A percentile compares a stretch with the other conserved stretches of the same genome.
These are phyloP conservation scores for Zaprionus bogoriensis DNA, from an alignment of 2,888 invertebrate species.

Conservation along the genomic window DNA sequence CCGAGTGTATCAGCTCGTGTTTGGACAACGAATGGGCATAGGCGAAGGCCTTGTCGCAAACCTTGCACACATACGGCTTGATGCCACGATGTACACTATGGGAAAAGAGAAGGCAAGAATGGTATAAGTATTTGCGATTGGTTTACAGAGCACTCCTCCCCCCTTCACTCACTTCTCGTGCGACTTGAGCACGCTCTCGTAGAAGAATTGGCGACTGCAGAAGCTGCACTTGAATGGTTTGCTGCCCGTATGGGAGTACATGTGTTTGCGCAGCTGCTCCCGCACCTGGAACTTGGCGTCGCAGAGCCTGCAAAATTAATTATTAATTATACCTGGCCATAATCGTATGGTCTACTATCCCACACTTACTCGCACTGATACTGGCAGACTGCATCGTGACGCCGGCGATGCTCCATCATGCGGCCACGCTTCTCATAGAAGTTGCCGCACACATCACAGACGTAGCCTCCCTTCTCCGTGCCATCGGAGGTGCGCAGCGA, in stretches of 20 bases:
- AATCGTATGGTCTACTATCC: not conserved
- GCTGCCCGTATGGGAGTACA: constrained; percentile 79
- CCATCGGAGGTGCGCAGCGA: constrained; percentile 58
- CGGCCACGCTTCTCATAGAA: constrained; percentile 79
- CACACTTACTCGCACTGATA: constrained; percentile 80
- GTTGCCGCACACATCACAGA: constrained; percentile 81
- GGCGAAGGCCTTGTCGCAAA: constrained; percentile 77
- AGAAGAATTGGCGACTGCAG: constrained; percentile 80
- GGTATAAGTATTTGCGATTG: not conserved
- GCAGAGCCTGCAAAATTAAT: constrained; percentile 66
- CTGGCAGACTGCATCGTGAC: constrained; percentile 72
- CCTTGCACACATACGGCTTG: constrained; percentile 79
- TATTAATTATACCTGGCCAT: not conserved
- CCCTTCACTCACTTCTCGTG: constrained; percentile 81
- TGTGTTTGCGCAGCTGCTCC: constrained; percentile 79
- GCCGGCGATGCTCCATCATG: constrained; percentile 79
- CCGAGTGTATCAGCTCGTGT: constrained; percentile 80
- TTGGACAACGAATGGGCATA: constrained; percentile 79
- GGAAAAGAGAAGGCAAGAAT: not conserved
- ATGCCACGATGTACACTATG: constrained; percentile 76
- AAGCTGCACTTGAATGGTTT: constrained; percentile 79
- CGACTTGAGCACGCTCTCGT: constrained; percentile 79
- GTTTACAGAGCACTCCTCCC: no score
- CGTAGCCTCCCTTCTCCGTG: constrained; percentile 65
- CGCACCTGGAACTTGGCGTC: constrained; percentile 76